These are phyloP conservation scores for Lepilemur septentrionalis DNA, from an alignment of 2,797 vertebrate species.

Conservation along the genomic window DNA sequence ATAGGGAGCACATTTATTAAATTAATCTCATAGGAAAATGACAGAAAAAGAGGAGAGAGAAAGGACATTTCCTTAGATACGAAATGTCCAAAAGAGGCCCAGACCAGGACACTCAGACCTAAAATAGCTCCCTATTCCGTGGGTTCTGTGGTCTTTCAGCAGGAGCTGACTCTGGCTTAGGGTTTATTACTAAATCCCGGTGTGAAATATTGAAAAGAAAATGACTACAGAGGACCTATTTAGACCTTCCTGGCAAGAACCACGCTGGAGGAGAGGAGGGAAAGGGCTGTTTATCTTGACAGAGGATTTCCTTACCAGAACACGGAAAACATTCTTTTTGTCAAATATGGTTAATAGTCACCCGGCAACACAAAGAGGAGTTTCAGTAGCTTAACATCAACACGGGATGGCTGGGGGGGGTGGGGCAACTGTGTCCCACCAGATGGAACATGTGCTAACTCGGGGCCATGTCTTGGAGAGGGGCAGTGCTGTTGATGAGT, in stretches of 20 bases:
- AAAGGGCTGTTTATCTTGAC: slow-evolving; percentile 79
- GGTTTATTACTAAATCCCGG: slow-evolving; percentile 65
- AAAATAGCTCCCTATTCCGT: slow-evolving; percentile 72
- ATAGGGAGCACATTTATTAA: background rate
- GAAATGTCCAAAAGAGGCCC: background rate
- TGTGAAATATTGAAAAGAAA: slow-evolving; percentile 68
- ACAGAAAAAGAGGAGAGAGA: background rate
- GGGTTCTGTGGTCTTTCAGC: slow-evolving; percentile 76
- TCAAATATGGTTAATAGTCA: slow-evolving; percentile 63
- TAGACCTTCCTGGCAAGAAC: slow-evolving; percentile 82
- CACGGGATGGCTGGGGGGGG: slow-evolving; percentile 5
- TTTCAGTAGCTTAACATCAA: slow-evolving; percentile 72
- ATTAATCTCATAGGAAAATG: background rate
- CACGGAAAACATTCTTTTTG: slow-evolving; percentile 77
- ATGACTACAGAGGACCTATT: slow-evolving; percentile 82
- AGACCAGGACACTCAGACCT: background rate
- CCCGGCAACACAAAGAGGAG: slow-evolving; percentile 69
- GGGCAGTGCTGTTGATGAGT: slow-evolving; percentile 40
- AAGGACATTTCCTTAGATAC: background rate
- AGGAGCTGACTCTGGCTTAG: slow-evolving; percentile 76
- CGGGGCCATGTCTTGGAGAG: background rate
- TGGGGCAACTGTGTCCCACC: background rate
- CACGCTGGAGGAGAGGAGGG: slow-evolving; percentile 14
- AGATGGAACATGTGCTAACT: slow-evolving; percentile 46
- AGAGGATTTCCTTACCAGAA: slow-evolving; percentile 80